Conservation (phyloP, 2,113 vertebrate genomes). For the Telmatochromis sp. region DNA sequence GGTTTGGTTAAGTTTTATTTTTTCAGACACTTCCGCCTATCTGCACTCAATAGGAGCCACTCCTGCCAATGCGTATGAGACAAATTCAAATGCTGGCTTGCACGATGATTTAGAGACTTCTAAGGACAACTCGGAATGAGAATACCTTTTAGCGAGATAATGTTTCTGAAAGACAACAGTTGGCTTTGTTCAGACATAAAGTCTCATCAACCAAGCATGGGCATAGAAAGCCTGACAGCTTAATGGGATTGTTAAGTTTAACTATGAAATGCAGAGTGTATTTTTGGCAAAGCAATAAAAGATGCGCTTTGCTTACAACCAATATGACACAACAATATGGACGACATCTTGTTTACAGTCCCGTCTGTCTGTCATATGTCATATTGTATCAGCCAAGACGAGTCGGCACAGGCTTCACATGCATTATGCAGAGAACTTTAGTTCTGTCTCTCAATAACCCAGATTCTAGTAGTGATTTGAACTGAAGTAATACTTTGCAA, state of each 20-base stretch:
- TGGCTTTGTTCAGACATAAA: neutral
- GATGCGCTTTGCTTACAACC: neutral
- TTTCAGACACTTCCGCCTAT: neutral
- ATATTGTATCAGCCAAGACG: neutral
- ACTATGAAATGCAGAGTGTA: neutral
- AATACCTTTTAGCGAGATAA: neutral
- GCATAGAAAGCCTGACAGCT: neutral
- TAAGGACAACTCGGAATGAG: neutral
- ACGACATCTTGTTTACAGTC: neutral
- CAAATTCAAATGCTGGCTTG: neutral
- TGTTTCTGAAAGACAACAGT: neutral
- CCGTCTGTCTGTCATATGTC: neutral
- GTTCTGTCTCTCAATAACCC: neutral
- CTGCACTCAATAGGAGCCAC: neutral
- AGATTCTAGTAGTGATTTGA: neutral
- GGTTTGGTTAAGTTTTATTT: neutral
- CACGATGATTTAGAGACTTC: neutral
- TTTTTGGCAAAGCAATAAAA: neutral
- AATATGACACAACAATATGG: neutral
- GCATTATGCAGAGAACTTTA: neutral
- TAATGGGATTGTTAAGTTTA: conserved; percentile 26
- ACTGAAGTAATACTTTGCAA: neutral
- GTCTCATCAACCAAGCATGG: neutral
- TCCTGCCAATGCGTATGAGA: neutral
- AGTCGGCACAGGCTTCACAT: neutral